These are phyloP conservation scores for Tribolium madens DNA, from an alignment of 1,140 invertebrate genomes.

Conservation along the genomic window DNA sequence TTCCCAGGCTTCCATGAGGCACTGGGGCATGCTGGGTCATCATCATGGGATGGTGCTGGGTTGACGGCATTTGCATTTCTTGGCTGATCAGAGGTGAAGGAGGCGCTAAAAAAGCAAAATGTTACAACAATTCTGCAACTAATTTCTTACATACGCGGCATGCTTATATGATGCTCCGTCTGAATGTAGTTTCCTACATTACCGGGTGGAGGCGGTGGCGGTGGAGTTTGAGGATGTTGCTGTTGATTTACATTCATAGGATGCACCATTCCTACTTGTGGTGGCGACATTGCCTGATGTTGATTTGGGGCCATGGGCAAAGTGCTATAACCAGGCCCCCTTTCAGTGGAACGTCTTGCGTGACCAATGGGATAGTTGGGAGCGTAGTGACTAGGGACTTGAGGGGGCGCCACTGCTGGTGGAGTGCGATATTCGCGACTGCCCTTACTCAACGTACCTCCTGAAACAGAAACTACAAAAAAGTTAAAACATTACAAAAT, in stretches of 20 bases:
- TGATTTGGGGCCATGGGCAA: constrained; percentile 73
- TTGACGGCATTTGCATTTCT: constrained; percentile 64
- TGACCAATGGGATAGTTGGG: constrained; percentile 92
- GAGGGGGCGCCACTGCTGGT: constrained; percentile 93
- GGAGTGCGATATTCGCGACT: constrained; percentile 89
- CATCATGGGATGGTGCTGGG: constrained; percentile 60
- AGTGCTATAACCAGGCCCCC: constrained; percentile 88
- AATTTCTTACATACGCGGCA: constrained; percentile 80
- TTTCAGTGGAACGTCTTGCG: constrained; percentile 73
- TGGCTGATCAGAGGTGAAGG: constrained; percentile 81
- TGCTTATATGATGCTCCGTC: constrained; percentile 75
- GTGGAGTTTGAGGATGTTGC: constrained; percentile 76
- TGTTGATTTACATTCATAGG: constrained; percentile 73
- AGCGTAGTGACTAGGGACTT: constrained; percentile 94
- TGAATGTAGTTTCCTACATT: constrained; percentile 65
- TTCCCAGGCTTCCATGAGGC: constrained; percentile 63
- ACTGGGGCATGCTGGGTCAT: constrained; percentile 63
- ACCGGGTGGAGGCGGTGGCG: constrained; percentile 70
- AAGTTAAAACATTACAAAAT: background rate
- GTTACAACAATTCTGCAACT: background rate
- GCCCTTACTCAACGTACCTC: constrained; percentile 63
- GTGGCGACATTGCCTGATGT: constrained; percentile 70
- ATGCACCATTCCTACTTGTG: constrained; percentile 77
- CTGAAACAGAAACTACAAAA: constrained; percentile 61
- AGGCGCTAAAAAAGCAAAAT: constrained; percentile 73